These are phyloP conservation scores for Potamarius usumacintae DNA, from an alignment of 2,113 vertebrate genomes.

Conservation along the genomic window DNA sequence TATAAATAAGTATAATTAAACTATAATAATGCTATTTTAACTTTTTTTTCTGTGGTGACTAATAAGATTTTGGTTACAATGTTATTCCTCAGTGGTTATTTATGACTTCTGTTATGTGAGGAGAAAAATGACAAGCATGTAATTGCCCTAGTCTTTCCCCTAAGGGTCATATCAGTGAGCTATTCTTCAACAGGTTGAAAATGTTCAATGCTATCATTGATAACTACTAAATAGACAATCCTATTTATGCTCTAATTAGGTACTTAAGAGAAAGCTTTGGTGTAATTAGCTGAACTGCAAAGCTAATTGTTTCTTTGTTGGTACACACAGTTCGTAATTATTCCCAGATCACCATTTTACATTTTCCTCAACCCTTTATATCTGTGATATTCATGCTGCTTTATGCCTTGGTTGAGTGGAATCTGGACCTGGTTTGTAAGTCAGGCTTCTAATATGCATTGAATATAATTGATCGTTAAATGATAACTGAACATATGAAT, in stretches of 20 bases:
- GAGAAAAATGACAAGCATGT: background rate
- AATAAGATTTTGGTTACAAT: background rate
- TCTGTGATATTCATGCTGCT: background rate
- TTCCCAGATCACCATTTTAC: constrained; percentile 34
- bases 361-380: constrained; percentile 24
- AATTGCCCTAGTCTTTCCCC: background rate
- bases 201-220: background rate
- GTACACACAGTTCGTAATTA: constrained; percentile 44
- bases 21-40: background rate
- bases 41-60: background rate
- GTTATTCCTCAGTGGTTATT: background rate
- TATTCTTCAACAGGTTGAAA: background rate
- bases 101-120: background rate
- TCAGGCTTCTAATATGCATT: background rate
- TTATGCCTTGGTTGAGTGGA: background rate
- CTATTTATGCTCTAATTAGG: constrained; percentile 14
- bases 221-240: background rate
- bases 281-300: constrained; percentile 7
- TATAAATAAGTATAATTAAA: background rate
- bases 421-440: background rate
- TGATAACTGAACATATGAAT: background rate
- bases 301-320: constrained; percentile 40
- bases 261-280: constrained; percentile 7
- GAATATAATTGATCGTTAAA: background rate
- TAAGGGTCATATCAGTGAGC: background rate